Conservation (phyloP, 2,888 invertebrate genomes). For the Tridacna gigas region DNA sequence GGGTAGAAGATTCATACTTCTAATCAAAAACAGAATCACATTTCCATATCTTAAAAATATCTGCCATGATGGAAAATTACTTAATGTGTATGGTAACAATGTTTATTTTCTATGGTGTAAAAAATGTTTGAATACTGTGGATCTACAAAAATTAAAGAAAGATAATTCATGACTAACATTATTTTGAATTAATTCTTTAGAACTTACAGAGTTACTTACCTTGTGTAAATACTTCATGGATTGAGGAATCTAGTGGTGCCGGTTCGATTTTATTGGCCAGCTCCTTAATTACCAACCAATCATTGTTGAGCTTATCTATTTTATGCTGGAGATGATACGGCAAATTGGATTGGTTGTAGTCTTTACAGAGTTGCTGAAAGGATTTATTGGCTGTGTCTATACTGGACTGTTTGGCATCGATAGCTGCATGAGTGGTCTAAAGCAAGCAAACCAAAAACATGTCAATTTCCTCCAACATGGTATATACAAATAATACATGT, state of each 20-base stretch:
- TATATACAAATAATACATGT: too few relatives aligned
- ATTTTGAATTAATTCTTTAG: background rate
- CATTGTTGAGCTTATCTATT: slow-evolving; percentile 77
- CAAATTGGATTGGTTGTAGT: slow-evolving; percentile 70
- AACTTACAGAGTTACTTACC: slow-evolving; percentile 61
- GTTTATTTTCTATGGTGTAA: too few relatives aligned
- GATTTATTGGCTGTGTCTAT: slow-evolving; percentile 76
- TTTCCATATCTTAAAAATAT: too few relatives aligned
- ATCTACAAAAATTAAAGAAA: too few relatives aligned
- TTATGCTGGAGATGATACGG: slow-evolving; percentile 76
- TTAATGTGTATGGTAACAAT: too few relatives aligned
- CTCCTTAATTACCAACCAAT: slow-evolving; percentile 78
- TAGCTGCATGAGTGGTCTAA: slow-evolving; percentile 80
- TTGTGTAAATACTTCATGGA: slow-evolving; percentile 74
- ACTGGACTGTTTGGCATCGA: slow-evolving; percentile 74
- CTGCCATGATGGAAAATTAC: too few relatives aligned
- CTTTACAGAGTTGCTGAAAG: slow-evolving; percentile 69
- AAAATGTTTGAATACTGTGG: too few relatives aligned
- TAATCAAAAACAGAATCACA: too few relatives aligned
- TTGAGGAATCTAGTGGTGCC: slow-evolving; percentile 67
- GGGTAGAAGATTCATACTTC: too few relatives aligned
- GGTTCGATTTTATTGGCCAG: slow-evolving; percentile 75
- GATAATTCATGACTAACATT: too few relatives aligned
- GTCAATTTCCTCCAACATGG: background rate
- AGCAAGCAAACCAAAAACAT: background rate